Evolutionary conservation across 2,888 invertebrate genomes (phyloP).

Genomic region (Criorhina ranunculi): DNA sequence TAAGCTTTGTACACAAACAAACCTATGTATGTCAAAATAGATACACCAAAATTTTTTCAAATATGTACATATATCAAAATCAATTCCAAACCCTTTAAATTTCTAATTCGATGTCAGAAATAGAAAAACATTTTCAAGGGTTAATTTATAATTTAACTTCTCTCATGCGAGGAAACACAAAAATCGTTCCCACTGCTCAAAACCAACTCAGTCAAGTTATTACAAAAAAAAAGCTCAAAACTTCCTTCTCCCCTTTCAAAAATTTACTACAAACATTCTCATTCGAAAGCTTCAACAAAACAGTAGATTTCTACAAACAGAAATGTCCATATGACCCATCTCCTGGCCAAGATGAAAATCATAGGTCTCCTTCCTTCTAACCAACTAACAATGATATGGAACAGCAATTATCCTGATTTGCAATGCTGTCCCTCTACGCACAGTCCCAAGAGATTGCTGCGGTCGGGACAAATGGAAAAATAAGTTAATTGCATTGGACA

Average conservation of each 20-base stretch:
- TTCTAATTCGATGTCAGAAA: not conserved
- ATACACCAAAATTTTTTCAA: no score
- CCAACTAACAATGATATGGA: constrained; percentile 41
- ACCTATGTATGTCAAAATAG: no score
- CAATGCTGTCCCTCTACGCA: constrained; percentile 40
- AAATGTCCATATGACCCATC: constrained; percentile 26
- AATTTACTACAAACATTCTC: constrained; percentile 49
- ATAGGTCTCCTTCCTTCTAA: constrained; percentile 1
- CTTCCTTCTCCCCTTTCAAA: not conserved
- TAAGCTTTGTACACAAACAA: no score
- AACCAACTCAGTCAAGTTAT: not conserved
- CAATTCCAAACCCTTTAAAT: not conserved
- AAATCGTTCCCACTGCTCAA: not conserved
- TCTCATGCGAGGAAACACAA: constrained; percentile 11
- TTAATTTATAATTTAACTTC: not conserved
- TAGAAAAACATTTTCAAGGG: not conserved
- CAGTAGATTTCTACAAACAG: not conserved
- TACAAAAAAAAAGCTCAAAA: not conserved
- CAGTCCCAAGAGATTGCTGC: constrained; percentile 54
- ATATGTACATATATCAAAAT: no score
- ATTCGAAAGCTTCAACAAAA: constrained; percentile 9
- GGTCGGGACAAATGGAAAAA: constrained; percentile 53
- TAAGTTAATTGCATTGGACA: constrained; percentile 74
- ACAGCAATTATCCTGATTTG: constrained; percentile 70
- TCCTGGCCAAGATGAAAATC: constrained; percentile 9